Evolutionary conservation across 2,113 vertebrate species (phyloP), one percentile per base, ranked within the genome.

Genomic region (Vireo altiloquus): DNA sequence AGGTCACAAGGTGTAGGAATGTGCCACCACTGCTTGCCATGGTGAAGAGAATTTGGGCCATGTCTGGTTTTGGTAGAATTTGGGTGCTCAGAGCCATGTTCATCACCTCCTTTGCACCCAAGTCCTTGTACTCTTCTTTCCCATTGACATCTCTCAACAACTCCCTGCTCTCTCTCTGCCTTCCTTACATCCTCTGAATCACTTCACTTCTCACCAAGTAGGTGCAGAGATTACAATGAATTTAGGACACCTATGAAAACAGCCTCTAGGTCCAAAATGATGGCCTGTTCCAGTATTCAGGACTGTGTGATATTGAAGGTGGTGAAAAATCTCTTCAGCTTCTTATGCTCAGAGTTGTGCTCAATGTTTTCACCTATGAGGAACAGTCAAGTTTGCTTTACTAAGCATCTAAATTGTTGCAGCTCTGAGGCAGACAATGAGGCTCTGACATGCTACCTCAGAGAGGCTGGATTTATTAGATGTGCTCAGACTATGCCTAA

Each of bases 381-480:
- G 35, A 92, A 27, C 80, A 66, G 56, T 8, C 79, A 83, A 39
- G 8, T 81, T 92, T 86, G n/a, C 64, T 90, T 52, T 93, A 70
- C 69, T 74, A 90, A 52, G 44, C 5, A 2, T 60, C 82, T 89
- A 83, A 90, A 83, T 83, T 92, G 80, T 66, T 89, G 76, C 83
- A 94, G 65, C 83, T 95, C 72, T 31, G 3, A 94, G 74, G 86
- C 68, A 96, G 90, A 92, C 86, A 90, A 42, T 42, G 47, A 90
- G 92, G 56, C 90, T 96, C 90, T 96, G 76, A 53, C 82, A 53
- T 4, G 14, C 46, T 80, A 57, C 88, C 75, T 94, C 71, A 70
- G 90, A 89, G 75, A 93, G 76, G 52, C 39, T 72, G 50, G 71
- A 52, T 89, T 92, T 93, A 92, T 94, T 95, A 95, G 44, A 68